phyloP scores from a whole-genome alignment of 2,888 invertebrate genomes.

The Sepiola atlantica region DNA sequence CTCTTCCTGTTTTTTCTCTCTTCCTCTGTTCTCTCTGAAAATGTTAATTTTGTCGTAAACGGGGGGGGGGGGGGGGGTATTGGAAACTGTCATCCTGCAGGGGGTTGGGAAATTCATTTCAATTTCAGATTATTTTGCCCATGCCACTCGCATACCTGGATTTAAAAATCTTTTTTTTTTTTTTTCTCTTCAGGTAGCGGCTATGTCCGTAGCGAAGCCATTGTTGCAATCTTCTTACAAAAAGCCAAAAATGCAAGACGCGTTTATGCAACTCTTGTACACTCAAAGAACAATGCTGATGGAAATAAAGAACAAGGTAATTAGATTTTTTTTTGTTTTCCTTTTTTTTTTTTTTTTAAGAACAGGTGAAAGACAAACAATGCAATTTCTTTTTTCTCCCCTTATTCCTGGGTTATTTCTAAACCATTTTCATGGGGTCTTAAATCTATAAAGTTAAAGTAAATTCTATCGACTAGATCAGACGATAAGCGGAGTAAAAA shows the following conservation, averaged over 20 bases:
- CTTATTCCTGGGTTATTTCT: too few relatives aligned
- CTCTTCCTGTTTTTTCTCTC: not conserved
- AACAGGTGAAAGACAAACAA: not conserved
- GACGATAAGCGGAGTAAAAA: too few relatives aligned
- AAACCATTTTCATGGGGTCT: too few relatives aligned
- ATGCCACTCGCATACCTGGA: too few relatives aligned
- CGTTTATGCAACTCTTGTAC: constrained; percentile 89
- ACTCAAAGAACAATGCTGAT: constrained; percentile 93
- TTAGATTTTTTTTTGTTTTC: not conserved
- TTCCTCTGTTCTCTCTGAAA: too few relatives aligned
- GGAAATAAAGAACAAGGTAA: constrained; percentile 90
- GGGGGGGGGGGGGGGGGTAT: too few relatives aligned
- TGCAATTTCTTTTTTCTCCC: too few relatives aligned
- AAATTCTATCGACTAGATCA: too few relatives aligned
- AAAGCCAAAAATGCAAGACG: constrained; percentile 84
- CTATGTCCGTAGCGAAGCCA: constrained; percentile 93
- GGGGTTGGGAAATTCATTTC: too few relatives aligned
- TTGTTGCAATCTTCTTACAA: constrained; percentile 87
- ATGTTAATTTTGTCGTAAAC: too few relatives aligned
- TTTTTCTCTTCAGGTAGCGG: constrained; percentile 80
- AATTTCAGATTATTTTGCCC: not conserved
- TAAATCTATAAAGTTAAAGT: too few relatives aligned
- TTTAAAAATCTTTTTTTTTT: not conserved
- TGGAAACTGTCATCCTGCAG: too few relatives aligned
- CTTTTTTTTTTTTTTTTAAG: not conserved